Percentiles rank a stretch among this genome's conserved stretches.
Conservation (phyloP, 2,888 invertebrate genomes). For the Minunthozetes semirufus region DNA sequence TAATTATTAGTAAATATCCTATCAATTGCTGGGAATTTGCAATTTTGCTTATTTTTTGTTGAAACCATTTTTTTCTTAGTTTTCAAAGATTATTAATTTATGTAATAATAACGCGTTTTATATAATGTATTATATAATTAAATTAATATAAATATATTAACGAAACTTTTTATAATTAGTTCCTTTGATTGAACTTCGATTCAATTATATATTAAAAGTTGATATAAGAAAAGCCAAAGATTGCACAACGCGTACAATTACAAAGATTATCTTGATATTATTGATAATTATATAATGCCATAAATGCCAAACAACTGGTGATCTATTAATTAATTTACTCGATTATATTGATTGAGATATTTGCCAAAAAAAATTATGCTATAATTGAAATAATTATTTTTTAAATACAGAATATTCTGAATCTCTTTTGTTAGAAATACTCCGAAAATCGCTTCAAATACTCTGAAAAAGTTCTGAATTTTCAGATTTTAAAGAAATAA, state of each 20-base stretch:
- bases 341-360: not conserved
- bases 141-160: conserved; percentile 2
- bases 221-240: conserved; percentile 14
- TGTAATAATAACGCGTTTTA: not conserved
- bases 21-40: conserved; percentile 27
- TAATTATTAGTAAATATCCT: conserved; percentile 17
- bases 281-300: not conserved
- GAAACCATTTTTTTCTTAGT: not conserved
- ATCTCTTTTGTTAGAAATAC: conserved; percentile 28
- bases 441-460: conserved; percentile 1
- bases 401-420: conserved; percentile 8
- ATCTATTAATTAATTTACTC: not conserved
- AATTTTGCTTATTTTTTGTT: conserved; percentile 8
- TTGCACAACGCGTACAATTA: not conserved
- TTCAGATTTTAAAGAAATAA: not conserved
- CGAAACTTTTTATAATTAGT: not conserved
- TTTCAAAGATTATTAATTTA: not conserved
- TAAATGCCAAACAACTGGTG: conserved; percentile 27
- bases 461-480: not conserved
- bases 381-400: conserved; percentile 15
- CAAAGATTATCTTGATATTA: no score
- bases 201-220: conserved; percentile 11
- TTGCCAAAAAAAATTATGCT: conserved; percentile 25
- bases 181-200: conserved; percentile 15
- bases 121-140: not conserved